These are phyloP conservation scores for Euura lappo DNA, from an alignment of 1,140 invertebrate species.

Conservation along the genomic window DNA sequence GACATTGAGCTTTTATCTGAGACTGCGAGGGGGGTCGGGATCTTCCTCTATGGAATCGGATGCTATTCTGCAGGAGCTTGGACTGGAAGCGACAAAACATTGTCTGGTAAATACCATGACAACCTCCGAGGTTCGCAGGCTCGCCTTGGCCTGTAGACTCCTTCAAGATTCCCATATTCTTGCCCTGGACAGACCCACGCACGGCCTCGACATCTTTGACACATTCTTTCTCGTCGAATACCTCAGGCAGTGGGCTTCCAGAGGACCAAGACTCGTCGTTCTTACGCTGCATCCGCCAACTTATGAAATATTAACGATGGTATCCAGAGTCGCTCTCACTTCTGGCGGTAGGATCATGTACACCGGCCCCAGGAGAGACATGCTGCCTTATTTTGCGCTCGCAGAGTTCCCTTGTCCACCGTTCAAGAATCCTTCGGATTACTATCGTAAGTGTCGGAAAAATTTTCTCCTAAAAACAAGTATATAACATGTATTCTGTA, in stretches of 20 bases:
- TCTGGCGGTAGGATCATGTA: constrained; percentile 91
- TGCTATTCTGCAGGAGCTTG: constrained; percentile 79
- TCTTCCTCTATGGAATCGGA: constrained; percentile 53
- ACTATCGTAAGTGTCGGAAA: constrained; percentile 80
- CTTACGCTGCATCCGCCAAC: constrained; percentile 92
- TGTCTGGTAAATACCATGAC: constrained; percentile 75
- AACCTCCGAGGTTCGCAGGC: constrained; percentile 80
- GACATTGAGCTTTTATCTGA: constrained; percentile 80
- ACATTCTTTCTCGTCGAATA: constrained; percentile 95
- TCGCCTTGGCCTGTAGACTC: constrained; percentile 88
- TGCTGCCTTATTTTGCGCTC: constrained; percentile 92
- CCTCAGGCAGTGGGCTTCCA: constrained; percentile 88
- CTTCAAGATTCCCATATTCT: constrained; percentile 84
- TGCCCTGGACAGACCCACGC: constrained; percentile 86
- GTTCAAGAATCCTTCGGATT: constrained; percentile 96
- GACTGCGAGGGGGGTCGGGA: constrained; percentile 65
- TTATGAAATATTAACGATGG: constrained; percentile 95
- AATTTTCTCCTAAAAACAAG: constrained; percentile 11
- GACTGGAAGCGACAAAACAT: constrained; percentile 79
- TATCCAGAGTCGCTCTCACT: constrained; percentile 83
- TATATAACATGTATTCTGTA: constrained; percentile 3
- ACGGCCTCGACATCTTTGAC: constrained; percentile 95
- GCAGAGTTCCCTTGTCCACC: constrained; percentile 95
- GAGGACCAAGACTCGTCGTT: constrained; percentile 82
- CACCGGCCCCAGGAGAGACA: constrained; percentile 84